These are phyloP conservation scores for Xenopus borealis DNA, from an alignment of 2,113 vertebrate genomes.

Conservation along the genomic window DNA sequence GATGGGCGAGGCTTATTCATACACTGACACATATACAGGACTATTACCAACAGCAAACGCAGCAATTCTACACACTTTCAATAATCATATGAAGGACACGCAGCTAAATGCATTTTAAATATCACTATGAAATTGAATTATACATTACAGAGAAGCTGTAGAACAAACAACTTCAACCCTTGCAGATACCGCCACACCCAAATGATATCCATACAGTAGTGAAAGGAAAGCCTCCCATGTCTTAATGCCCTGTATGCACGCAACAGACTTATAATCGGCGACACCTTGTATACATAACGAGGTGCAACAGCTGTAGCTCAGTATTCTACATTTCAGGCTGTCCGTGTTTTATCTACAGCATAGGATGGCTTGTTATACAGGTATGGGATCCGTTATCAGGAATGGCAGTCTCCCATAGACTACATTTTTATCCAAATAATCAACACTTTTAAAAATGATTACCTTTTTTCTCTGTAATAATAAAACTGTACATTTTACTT, in stretches of 20 bases:
- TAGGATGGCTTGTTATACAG: too few relatives aligned
- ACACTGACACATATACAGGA: neutral
- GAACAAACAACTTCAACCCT: neutral
- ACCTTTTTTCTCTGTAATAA: too few relatives aligned
- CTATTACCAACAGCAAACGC: neutral
- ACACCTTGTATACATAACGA: neutral
- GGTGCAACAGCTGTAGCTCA: neutral
- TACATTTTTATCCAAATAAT: too few relatives aligned
- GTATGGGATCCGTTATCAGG: too few relatives aligned
- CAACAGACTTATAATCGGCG: neutral
- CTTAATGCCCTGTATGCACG: neutral
- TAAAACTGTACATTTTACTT: too few relatives aligned
- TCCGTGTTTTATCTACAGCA: too few relatives aligned
- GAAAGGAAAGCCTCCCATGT: neutral
- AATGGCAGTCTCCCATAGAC: too few relatives aligned
- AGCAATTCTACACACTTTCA: too few relatives aligned
- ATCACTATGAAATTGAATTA: too few relatives aligned
- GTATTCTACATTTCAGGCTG: too few relatives aligned
- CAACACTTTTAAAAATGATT: too few relatives aligned
- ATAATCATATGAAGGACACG: neutral
- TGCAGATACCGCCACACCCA: neutral
- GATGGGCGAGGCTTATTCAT: neutral
- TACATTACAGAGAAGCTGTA: too few relatives aligned
- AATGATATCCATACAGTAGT: neutral
- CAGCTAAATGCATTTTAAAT: neutral